Evolutionary conservation across 2,888 invertebrate genomes (phyloP), one percentile per base, ranked within the genome.

Genomic region (Euplexia lucipara): DNA sequence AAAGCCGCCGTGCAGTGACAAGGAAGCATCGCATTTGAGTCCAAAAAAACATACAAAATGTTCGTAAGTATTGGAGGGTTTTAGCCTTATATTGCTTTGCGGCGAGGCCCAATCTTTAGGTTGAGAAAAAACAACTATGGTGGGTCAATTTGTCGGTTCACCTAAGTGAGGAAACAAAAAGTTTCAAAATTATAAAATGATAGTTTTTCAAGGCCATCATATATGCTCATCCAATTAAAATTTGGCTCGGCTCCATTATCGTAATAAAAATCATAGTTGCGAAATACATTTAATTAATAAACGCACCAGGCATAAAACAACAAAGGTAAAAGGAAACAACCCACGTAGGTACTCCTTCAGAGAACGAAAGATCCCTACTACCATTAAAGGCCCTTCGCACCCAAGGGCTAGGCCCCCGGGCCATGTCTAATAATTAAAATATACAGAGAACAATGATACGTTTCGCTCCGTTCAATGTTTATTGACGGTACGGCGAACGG

Each of bases 391-490:
- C 83, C 84, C 84, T 84, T 83, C 67, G 73, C 81, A 82, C 80
- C 84, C 81, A 78, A 86, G 89, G 86, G 88, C 85, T 82, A 79
- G 83, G 80, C 85, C 86, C 87, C 83, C 78, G 78, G 87, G 88
- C 85, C 81, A 85, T 86, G 88, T 88, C 87, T 90, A 90, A 92
- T 93, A 91, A 93, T 93, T 93, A 93, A 93, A 93, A 93, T 92
- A 92, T 89, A 91, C 92, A 90, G 86, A 87, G 91, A 89, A 93
- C 91, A 92, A 92, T 93, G 91, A 93, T 92, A 91, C 89, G 91
- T 91, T 89, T 92, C 89, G 88, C 90, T 90, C 87, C 87, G 83
- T 87, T 86, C 89, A 90, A 90, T 93, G 92, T 94, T 92, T 92
- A 93, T 92, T 89, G 92, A 93, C 88, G 91, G 52, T 54, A 82